Evolutionary conservation across 2,797 vertebrate species (phyloP), one percentile per base, ranked within the genome.

Genomic region (Crenichthys baileyi): DNA sequence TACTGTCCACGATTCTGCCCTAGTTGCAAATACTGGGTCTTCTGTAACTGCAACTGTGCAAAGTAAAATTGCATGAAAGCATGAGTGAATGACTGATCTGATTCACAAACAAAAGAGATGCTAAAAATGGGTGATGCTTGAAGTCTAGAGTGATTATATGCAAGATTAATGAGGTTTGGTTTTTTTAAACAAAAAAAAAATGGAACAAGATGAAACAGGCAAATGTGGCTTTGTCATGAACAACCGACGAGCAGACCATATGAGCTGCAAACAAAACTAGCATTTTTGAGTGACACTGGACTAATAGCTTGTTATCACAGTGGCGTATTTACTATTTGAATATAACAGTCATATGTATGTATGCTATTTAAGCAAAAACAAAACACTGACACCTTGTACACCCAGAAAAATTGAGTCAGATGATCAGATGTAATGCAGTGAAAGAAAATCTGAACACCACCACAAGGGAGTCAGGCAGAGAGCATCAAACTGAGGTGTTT

Each of bases 21-120:
- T 96, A 99, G 96, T 95, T 99, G 98, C 94, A 99, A 96, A 95
- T 98, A 99, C 88, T 99, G 98, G 80, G 97, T 97, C 96, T 99
- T 99, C 96, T 99, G 98, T 94, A 99, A 97, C 95, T 99, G 98
- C 94, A 99, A 95, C 98, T 99, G 95, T 94, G 95, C 95, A 96
- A 96, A 96, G 93, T 95, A 96, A 96, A 95, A 96, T 92, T 93
- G 95, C 92, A 95, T 96, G 95, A 95, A 94, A 94, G 94, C 93
- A 94, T 95, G 95, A 95, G 94, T 91, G 95, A 94, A 95, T 95
- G 93, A 94, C 39, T 92, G 89, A 92, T 91, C 90, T 70, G 87
- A 90, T 88, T 83, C 80, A 93, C 85, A 80, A 72, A 83, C 89
- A 89, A 86, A 87, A 79, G 84, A 88, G 81, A 87, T 74, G 82